Evolutionary conservation across 1,140 invertebrate genomes (phyloP).

Genomic region (Coenobita brevimanus): DNA sequence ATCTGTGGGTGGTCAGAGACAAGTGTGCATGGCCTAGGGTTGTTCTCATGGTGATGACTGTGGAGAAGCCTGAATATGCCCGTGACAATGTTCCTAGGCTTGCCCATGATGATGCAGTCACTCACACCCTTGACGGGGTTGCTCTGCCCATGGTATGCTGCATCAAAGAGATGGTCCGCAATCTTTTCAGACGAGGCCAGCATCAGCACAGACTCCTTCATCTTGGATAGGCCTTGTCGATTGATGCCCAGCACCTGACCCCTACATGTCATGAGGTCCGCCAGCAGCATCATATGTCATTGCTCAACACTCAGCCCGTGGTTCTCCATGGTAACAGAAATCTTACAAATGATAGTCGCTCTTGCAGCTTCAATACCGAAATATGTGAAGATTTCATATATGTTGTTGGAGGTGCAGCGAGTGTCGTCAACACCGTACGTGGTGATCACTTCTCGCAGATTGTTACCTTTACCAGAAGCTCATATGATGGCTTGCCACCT

Average conservation of each 20-base stretch:
- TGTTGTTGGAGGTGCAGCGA: too few species aligned
- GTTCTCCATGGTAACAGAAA: too few species aligned
- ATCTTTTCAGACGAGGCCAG: conserved; percentile 99
- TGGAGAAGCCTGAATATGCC: conserved; percentile 78
- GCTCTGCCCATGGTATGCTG: conserved; percentile 97
- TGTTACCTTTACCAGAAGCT: too few species aligned
- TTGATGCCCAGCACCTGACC: conserved; percentile 99
- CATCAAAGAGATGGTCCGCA: conserved; percentile 98
- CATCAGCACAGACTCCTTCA: conserved; percentile 99
- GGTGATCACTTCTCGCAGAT: too few species aligned
- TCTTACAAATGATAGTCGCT: too few species aligned
- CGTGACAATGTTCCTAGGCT: conserved; percentile 79
- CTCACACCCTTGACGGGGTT: conserved; percentile 86
- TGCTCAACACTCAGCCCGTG: too few species aligned
- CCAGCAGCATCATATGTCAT: conserved; percentile 98
- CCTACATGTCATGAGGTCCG: conserved; percentile 97
- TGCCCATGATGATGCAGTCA: conserved; percentile 81
- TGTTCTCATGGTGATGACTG: conserved; percentile 1
- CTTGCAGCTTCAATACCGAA: too few species aligned
- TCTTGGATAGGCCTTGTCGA: conserved; percentile 82
- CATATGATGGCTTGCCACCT: too few species aligned
- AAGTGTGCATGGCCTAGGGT: conserved; percentile 7
- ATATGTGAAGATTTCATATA: too few species aligned
- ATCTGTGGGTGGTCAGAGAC: conserved; percentile 46
- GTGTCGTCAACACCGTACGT: too few species aligned